A percentile compares a stretch with the other conserved stretches of the same genome.
Evolutionary conservation across 2,888 invertebrate species (phyloP).

Genomic region (Tribolium freemani): DNA sequence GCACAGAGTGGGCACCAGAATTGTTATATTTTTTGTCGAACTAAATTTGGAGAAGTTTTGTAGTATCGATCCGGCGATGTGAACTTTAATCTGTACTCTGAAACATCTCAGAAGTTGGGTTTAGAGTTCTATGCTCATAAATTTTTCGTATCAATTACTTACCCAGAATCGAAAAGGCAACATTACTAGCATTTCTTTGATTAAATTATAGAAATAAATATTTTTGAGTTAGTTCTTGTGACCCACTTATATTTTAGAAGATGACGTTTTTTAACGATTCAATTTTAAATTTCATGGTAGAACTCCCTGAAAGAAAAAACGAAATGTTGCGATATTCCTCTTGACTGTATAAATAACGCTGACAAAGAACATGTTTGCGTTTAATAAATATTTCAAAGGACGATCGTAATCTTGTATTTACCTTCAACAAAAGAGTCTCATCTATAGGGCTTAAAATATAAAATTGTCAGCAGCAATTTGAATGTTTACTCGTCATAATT

Average conservation of each 20-base stretch:
- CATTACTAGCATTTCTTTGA: too few relatives aligned
- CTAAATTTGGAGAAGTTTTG: conserved; percentile 9
- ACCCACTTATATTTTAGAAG: too few relatives aligned
- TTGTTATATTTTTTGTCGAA: background rate
- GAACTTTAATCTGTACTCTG: background rate
- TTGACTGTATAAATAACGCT: background rate
- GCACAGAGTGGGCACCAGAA: background rate
- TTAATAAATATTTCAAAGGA: background rate
- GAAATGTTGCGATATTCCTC: background rate
- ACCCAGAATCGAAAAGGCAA: too few relatives aligned
- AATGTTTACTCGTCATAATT: background rate
- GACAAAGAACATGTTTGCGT: background rate
- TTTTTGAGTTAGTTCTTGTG: too few relatives aligned
- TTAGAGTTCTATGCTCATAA: conserved; percentile 6
- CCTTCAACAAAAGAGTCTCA: background rate
- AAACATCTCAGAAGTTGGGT: background rate
- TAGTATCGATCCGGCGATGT: conserved; percentile 3
- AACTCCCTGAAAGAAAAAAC: background rate
- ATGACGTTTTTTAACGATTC: too few relatives aligned
- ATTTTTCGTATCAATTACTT: conserved; percentile 12
- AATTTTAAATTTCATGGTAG: background rate
- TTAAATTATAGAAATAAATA: too few relatives aligned
- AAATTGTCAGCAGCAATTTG: background rate
- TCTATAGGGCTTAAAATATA: background rate
- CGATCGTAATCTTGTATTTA: background rate